Conservation (phyloP, 2,113 vertebrate species). For the Neomonachus schauinslandi region DNA sequence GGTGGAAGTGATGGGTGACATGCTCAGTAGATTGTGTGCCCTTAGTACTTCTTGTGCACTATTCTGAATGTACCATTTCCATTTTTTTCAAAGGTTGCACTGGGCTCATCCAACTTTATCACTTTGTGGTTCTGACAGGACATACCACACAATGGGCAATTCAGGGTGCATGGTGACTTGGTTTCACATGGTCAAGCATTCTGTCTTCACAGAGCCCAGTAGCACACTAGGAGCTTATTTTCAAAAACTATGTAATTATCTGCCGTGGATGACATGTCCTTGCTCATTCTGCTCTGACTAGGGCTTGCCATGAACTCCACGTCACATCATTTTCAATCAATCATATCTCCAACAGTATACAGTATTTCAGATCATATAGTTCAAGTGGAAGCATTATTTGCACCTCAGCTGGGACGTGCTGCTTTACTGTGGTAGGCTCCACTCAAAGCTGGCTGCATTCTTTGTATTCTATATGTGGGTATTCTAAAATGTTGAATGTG, state of each 20-base stretch:
- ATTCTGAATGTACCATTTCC: not conserved
- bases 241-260: not conserved
- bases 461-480: not conserved
- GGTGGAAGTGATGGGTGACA: not conserved
- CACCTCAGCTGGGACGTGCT: not conserved
- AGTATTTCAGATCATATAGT: not conserved
- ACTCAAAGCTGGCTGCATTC: not conserved
- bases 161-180: not conserved
- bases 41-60: not conserved
- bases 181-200: not conserved
- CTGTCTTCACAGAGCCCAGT: not conserved
- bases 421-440: not conserved
- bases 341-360: not conserved
- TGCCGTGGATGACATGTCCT: not conserved
- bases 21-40: not conserved
- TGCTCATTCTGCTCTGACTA: not conserved
- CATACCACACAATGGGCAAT: not conserved
- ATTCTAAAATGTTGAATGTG: not conserved
- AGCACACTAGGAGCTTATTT: not conserved
- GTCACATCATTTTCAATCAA: not conserved
- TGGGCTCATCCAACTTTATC: not conserved
- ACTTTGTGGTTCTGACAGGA: not conserved
- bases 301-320: not conserved
- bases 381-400: not conserved
- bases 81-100: not conserved